These are phyloP conservation scores for Epistrophe eligans DNA, from an alignment of 2,888 invertebrate genomes.

Conservation along the genomic window DNA sequence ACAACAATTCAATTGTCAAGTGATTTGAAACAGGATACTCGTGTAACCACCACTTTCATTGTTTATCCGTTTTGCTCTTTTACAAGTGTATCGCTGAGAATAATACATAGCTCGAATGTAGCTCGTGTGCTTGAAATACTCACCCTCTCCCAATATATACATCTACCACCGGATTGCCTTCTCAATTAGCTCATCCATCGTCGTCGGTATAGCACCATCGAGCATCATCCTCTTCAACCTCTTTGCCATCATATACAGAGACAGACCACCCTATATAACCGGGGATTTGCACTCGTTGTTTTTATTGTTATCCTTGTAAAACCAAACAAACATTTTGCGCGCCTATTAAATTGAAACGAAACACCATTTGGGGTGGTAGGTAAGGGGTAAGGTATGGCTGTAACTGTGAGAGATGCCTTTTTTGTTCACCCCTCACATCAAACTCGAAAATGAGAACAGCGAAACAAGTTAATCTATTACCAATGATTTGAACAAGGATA, in stretches of 20 bases:
- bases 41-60: conserved; percentile 80
- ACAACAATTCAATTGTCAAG: conserved; percentile 79
- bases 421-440: conserved; percentile 33
- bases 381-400: background rate
- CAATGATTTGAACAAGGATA: conserved; percentile 76
- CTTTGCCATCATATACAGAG: conserved; percentile 14
- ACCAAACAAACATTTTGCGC: conserved; percentile 75
- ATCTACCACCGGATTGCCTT: conserved; percentile 31
- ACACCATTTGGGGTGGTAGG: conserved; percentile 43
- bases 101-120: background rate
- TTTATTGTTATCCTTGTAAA: conserved; percentile 72
- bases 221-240: conserved; percentile 2
- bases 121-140: conserved; percentile 41
- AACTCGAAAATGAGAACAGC: conserved; percentile 41
- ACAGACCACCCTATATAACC: conserved; percentile 33
- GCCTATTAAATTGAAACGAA: conserved; percentile 73
- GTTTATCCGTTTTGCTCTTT: conserved; percentile 57
- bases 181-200: conserved; percentile 75
- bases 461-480: conserved; percentile 76
- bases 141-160: conserved; percentile 7
- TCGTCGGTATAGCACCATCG: background rate
- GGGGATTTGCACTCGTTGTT: conserved; percentile 47
- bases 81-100: conserved; percentile 11
- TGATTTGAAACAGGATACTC: conserved; percentile 84
- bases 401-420: conserved; percentile 16